Evolutionary conservation across 2,888 invertebrate genomes (phyloP), one percentile per base, ranked within the genome.

Genomic region (Elmis aenea): DNA sequence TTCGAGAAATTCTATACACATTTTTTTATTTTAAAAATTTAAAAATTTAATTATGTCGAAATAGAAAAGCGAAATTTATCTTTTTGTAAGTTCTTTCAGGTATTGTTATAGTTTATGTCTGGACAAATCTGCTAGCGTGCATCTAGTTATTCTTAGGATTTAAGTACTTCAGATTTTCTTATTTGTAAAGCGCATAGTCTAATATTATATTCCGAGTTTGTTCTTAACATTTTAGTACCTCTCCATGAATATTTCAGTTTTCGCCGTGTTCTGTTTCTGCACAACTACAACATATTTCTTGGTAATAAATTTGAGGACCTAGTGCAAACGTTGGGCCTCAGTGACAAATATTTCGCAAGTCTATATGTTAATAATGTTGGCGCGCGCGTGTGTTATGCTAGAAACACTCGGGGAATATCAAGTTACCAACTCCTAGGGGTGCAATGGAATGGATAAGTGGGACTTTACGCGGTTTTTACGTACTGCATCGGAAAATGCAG

Each of bases 371-470:
- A 38, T 38, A 38, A 33, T 33, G 25, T 22, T 28, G 33, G 28
- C 8, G 24, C 23, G n/a, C n/a, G 38, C 21, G 28, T 33, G 38
- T 28, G 32, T 39, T 39, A 39, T 39, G 30, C 16, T 25, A 34
- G 15, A 12, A 21, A 39, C 39, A 34, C 30, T 33, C 23, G 11
- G 30, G 34, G 29, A 34, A 34, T 33, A 30, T 39, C 34, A 39
- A 39, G 30, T 39, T 39, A 34, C 26, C 26, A 13, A 21, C 25
- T 39, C 39, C 39, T 39, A 11, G 9, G 39, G 39, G 39, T 29
- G 30, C 39, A 30, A 26, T 39, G 34, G 23, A 29, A 15, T 10
- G 13, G 13, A 38, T 20, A 28, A 27, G 23, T 18, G 29, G 12
- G 4, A 28, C 32, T 39, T 18, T 34, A 34, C 30, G 38, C 10